Conservation (phyloP, 2,888 invertebrate genomes). For the Oegoconia quadripuncta region DNA sequence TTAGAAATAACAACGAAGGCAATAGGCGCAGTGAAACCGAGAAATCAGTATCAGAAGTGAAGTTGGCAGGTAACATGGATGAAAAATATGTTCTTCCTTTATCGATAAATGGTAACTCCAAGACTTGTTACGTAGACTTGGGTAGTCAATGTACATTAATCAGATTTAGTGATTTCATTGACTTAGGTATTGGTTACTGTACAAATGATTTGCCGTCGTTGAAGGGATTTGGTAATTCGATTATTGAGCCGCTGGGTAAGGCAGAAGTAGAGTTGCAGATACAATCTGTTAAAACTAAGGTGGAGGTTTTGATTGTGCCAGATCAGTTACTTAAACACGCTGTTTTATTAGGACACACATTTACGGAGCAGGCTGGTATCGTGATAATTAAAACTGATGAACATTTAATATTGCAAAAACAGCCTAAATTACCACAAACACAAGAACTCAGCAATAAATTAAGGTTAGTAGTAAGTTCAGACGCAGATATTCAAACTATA, state of each 20-base stretch:
- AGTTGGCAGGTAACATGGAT: conserved; percentile 3
- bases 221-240: conserved; percentile 8
- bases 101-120: conserved; percentile 2
- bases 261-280: background rate
- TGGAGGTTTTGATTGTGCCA: conserved; percentile 9
- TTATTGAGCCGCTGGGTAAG: background rate
- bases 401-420: conserved; percentile 1
- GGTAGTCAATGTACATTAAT: too few relatives aligned
- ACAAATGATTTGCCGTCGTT: conserved; percentile 4
- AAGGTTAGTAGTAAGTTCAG: conserved; percentile 3
- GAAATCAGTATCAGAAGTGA: background rate
- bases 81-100: conserved; percentile 6
- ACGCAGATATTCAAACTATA: background rate
- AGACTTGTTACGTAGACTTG: conserved; percentile 8
- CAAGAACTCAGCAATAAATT: background rate
- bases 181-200: background rate
- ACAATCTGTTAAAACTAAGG: background rate
- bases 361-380: conserved; percentile 6
- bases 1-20: conserved; percentile 1
- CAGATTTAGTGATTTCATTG: conserved; percentile 3
- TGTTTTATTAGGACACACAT: conserved; percentile 8
- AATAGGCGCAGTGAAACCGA: background rate
- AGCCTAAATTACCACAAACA: background rate
- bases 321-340: conserved; percentile 7
- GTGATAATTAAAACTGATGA: conserved; percentile 6